These are phyloP conservation scores for Keiferia lycopersicella DNA, from an alignment of 2,888 invertebrate species.

Conservation along the genomic window DNA sequence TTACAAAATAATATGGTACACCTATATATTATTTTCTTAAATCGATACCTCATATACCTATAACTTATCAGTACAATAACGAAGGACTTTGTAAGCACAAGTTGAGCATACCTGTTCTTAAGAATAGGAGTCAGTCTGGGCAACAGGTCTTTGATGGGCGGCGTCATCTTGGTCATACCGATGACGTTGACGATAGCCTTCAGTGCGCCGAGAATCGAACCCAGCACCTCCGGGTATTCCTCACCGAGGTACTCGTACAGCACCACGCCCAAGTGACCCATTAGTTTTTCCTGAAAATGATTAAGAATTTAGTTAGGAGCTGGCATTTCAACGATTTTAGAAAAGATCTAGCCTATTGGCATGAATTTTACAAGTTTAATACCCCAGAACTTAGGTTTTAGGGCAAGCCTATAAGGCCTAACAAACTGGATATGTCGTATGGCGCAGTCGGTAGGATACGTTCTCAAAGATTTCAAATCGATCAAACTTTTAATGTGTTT, in stretches of 20 bases:
- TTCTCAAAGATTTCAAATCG: no score
- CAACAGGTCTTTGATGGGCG: slow-evolving; percentile 98
- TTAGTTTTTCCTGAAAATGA: slow-evolving; percentile 94
- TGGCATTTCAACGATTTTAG: not conserved
- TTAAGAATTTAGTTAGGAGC: not conserved
- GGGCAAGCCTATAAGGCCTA: no score
- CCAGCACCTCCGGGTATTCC: slow-evolving; percentile 99
- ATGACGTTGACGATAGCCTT: slow-evolving; percentile 99
- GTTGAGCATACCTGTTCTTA: slow-evolving; percentile 91
- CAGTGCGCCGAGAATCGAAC: slow-evolving; percentile 98
- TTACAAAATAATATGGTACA: no score
- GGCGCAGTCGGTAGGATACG: not conserved
- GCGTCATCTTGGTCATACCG: slow-evolving; percentile 99
- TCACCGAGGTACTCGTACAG: slow-evolving; percentile 99
- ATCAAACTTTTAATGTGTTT: no score
- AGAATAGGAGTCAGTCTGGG: slow-evolving; percentile 98
- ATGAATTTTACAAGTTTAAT: no score
- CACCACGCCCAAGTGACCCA: slow-evolving; percentile 99
- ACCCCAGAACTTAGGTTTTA: no score
- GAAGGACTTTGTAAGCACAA: no score
- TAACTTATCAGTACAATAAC: no score
- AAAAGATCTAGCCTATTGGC: no score
- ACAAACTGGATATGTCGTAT: no score
- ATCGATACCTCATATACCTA: no score
- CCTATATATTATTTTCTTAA: no score